These are phyloP conservation scores for Coptodon rendalli DNA, from an alignment of 2,113 vertebrate genomes.

Conservation along the genomic window DNA sequence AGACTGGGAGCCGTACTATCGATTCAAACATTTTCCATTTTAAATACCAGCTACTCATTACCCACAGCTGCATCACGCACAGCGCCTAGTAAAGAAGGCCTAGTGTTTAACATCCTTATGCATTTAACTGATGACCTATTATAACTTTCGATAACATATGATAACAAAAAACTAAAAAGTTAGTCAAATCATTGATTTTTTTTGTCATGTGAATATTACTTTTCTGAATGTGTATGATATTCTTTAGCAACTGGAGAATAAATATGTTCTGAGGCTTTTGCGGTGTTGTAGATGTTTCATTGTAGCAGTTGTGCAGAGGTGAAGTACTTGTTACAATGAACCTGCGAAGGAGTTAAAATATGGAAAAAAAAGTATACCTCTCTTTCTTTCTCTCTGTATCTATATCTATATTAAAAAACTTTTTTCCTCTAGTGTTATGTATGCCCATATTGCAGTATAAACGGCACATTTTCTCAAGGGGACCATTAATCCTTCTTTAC, in stretches of 20 bases:
- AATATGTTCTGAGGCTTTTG: not conserved
- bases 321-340: not conserved
- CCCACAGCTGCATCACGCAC: not conserved
- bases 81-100: not conserved
- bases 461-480: not conserved
- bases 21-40: not conserved
- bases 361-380: not conserved
- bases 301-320: not conserved
- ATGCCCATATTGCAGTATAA: not conserved
- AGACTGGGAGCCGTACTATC: not conserved
- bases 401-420: not conserved
- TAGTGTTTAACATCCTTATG: not conserved
- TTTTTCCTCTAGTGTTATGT: not conserved
- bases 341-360: not conserved
- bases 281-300: not conserved
- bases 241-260: not conserved
- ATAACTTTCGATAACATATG: not conserved
- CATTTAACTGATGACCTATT: not conserved
- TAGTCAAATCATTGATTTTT: not conserved
- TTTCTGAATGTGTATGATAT: not conserved
- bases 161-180: not conserved
- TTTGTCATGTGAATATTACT: not conserved
- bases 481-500: not conserved
- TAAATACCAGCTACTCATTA: not conserved
- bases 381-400: not conserved